phyloP scores from a whole-genome alignment of 2,888 invertebrate species.

The Lithophane semibrunnea region DNA sequence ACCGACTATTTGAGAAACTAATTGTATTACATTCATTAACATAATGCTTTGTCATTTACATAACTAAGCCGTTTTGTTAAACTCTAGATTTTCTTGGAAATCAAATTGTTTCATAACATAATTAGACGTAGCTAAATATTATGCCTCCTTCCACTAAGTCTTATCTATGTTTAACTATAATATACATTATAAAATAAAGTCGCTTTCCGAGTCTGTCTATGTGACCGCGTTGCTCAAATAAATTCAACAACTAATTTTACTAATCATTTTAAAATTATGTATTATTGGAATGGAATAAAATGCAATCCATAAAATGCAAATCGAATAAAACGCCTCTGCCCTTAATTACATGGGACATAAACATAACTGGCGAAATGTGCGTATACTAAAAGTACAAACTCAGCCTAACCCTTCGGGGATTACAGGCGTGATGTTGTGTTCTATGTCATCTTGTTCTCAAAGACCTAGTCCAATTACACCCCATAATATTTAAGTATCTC shows the following conservation, averaged over 20 bases:
- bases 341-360: too few relatives aligned
- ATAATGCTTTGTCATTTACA: constrained; percentile 45
- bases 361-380: too few relatives aligned
- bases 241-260: too few relatives aligned
- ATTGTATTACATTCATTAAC: constrained; percentile 39
- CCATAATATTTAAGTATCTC: not conserved
- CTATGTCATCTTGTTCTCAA: too few relatives aligned
- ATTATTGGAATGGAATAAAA: too few relatives aligned
- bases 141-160: not conserved
- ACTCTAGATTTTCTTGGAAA: constrained; percentile 30
- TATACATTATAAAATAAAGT: not conserved
- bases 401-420: too few relatives aligned
- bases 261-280: too few relatives aligned
- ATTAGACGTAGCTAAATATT: constrained; percentile 3
- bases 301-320: too few relatives aligned
- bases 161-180: not conserved
- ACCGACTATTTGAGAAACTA: constrained; percentile 5
- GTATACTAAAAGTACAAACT: too few relatives aligned
- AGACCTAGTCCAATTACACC: not conserved
- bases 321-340: too few relatives aligned
- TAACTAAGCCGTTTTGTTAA: constrained; percentile 38
- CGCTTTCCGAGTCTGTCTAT: not conserved
- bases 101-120: constrained; percentile 3
- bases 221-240: not conserved
- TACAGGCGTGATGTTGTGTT: too few relatives aligned